Conservation (phyloP, 2,797 vertebrate species). For the Chelidonichthys spinosus region DNA sequence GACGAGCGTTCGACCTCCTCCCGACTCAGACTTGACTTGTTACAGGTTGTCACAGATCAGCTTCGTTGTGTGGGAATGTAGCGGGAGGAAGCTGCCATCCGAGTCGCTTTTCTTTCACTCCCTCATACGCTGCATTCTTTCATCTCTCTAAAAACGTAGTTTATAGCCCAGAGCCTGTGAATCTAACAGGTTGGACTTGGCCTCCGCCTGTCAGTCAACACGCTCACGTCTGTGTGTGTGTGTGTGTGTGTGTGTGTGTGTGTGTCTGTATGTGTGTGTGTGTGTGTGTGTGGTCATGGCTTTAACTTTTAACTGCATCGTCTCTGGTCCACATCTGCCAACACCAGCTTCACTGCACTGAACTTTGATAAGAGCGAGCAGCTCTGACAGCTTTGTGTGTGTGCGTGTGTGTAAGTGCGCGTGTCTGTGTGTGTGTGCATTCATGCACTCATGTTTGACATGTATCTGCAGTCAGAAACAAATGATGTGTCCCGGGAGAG, state of each 20-base stretch:
- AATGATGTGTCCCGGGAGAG: slow-evolving; percentile 33
- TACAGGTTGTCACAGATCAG: no score
- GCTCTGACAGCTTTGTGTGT: slow-evolving; percentile 29
- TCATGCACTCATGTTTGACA: slow-evolving; percentile 37
- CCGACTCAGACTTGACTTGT: no score
- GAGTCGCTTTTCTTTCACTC: background rate
- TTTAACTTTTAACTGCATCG: slow-evolving; percentile 23
- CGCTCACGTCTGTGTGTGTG: slow-evolving; percentile 14
- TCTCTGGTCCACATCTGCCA: slow-evolving; percentile 40
- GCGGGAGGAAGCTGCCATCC: no score
- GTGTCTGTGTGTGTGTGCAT: slow-evolving; percentile 21
- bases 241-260: slow-evolving; percentile 13
- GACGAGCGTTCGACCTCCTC: no score
- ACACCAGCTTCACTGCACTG: slow-evolving; percentile 34
- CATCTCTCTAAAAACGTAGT: background rate
- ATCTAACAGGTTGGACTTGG: background rate
- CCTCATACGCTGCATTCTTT: background rate
- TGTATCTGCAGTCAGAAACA: slow-evolving; percentile 51
- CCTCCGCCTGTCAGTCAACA: slow-evolving; percentile 10
- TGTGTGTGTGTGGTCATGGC: slow-evolving; percentile 22
- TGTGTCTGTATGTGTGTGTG: slow-evolving; percentile 2
- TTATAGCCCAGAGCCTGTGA: background rate
- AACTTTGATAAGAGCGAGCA: slow-evolving; percentile 36
- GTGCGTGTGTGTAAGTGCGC: no score
- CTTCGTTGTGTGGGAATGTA: no score